Base-by-base conservation (phyloP, 92 coral and sea anemone genomes). In the Palythoa grandiflora region DNA sequence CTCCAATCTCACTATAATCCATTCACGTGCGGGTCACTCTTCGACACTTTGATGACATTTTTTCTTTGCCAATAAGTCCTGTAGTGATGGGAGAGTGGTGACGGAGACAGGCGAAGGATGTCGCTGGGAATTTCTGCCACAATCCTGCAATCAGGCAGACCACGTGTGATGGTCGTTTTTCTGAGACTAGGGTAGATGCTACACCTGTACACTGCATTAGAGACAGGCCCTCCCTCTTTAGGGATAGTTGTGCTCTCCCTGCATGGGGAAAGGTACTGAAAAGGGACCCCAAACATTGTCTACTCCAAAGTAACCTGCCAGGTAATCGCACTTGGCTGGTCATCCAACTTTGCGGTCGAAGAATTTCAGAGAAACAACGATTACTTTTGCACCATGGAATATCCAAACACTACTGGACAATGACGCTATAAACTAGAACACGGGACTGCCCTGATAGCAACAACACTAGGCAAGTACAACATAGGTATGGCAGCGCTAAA, bases 401-500 rank as follows among this genome's bases (percentile, higher is more conserved):
- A 75, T 80, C 38, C 47, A 50, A 37, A 80, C 76, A 57, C 86
- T 80, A 39, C 75, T 52, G 51, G 86, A 59, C 77, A 57, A 61
- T 19, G 71, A 80, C 21, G 0, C 70, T 40, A 28, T 28, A 60
- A 47, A 19, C 86, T 50, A 21, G 86, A 80, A 80, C 76, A 76
- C 48, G 44, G 48, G n/a, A 80, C 76, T n/a, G 85, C 85, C 52
- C 85, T 80, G 39, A 80, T 80, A 19, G 66, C 75, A 13, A 52
- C 59, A 10, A 52, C 47, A 2, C 71, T 80, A 36, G 35, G 40
- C 71, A 57, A 60, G 76, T 80, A 80, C 40, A 53, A 68, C 84
- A 79, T 15, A 16, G 48, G 15, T 57, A 68, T 21, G 1, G 73
- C 73, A 68, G 39, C 73, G 19, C 75, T 71, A 35, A 28, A 28